Evolutionary conservation across 2,888 invertebrate species (phyloP).

Genomic region (Protophormia terraenovae): DNA sequence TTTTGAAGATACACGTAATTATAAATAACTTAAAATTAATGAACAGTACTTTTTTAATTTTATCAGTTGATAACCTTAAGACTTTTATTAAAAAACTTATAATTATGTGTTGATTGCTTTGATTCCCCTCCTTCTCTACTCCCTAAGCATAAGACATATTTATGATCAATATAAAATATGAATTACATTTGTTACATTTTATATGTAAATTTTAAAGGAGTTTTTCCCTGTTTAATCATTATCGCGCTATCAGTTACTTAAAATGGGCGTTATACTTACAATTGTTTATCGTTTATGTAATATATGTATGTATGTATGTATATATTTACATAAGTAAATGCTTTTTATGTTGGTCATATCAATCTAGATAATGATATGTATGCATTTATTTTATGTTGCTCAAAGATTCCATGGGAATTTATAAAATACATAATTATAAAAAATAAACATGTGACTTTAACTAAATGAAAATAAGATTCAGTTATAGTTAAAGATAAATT

Average conservation of each 20-base stretch:
- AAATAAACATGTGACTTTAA: not conserved
- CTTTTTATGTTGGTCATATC: not conserved
- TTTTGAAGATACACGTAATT: not conserved
- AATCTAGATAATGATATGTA: too few species aligned
- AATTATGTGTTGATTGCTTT: not conserved
- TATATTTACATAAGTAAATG: too few species aligned
- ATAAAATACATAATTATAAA: too few species aligned
- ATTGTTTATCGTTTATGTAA: too few species aligned
- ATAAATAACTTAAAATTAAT: conserved; percentile 39
- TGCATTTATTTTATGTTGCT: not conserved
- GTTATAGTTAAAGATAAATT: too few species aligned
- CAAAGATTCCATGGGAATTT: not conserved
- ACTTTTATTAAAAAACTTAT: not conserved
- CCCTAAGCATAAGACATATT: not conserved
- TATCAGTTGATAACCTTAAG: not conserved
- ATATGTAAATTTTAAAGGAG: not conserved
- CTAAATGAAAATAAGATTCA: not conserved
- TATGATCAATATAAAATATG: not conserved
- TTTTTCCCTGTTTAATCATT: not conserved
- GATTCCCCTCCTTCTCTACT: not conserved
- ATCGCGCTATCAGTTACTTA: not conserved
- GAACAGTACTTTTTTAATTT: conserved; percentile 13
- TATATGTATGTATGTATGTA: too few species aligned
- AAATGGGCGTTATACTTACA: not conserved
- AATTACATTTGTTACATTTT: not conserved